Evolutionary conservation across 2,888 invertebrate genomes (phyloP), one percentile per base, ranked within the genome.

Genomic region (Stenodema calcarata): DNA sequence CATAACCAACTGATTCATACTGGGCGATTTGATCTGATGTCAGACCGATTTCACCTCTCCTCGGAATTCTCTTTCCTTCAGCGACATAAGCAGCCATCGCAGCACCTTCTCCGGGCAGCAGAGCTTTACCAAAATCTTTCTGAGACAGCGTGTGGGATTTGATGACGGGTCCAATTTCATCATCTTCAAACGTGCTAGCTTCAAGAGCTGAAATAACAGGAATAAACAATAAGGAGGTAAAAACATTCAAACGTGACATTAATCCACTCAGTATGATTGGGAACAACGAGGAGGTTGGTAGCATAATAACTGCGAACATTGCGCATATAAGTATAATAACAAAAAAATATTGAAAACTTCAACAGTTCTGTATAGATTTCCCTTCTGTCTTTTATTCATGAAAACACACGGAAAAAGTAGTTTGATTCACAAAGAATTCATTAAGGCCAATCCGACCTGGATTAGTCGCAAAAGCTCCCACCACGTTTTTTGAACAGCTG

Each of bases 11-110:
- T 0, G 95, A 93, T 92, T 99, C 99, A 90, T 96, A 99, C 0
- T 94, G 93, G 0, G 95, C 96, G 86, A 99, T 99, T 92, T 99
- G 98, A 86, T 98, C 96, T 0, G 97, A 97, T 0, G 98, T 98
- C 76, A 99, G 93, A 0, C 99, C 99, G 89, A 99, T 99, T 93
- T 99, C 99, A 90, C 99, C 99, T 93, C 99, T 93, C 69, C 99
- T 93, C 0, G 99, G 99, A 90, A 99, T 99, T 88, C 99, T 93
- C 92, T 99, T 99, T 16, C 99, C 99, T 91, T 99, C 99, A 0
- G 98, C 98, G 14, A 99, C 98, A 91, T 95, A 99, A 0, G 99
- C 99, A 1, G 99, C 99, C 99, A 99, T 99, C 3, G 99, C 99
- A 54, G 99, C 99, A 90, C 97, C 99, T 93, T 99, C 99, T 86